Base-by-base conservation (phyloP, 2,113 vertebrate genomes). In the Diadophis punctatus region DNA sequence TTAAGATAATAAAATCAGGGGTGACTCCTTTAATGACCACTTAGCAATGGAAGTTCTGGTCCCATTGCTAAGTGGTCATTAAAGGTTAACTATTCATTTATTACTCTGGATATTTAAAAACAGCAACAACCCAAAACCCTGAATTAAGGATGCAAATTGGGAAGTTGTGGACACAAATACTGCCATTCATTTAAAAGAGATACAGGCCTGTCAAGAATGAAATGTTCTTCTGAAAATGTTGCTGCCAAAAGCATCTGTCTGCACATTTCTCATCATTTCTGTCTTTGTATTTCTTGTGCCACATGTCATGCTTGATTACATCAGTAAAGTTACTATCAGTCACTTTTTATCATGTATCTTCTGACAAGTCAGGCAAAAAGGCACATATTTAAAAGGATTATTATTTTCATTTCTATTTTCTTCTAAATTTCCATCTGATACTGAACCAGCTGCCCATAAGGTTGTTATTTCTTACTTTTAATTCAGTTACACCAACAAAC, bases 281-380 rank as follows among this genome's bases (percentile, higher is more conserved):
- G 58, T 92, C 68, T 86, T 92, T 93, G 18, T 68, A 23, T 23
- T 43, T 1, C 90, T 87, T 16, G 0, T 63, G 68, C 91, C 89
- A 60, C 84, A 22, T 11, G 90, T 94, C 60, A 0, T 5, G 34
- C 87, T 53, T 91, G 58, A 92, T 95, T 90, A n/a, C 80, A 92
- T 90, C 60, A 94, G 90, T 93, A 93, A 88, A 93, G 95, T 93
- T 93, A 93, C 88, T 0, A 92, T 90, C 92, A 88, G 89, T 91
- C 92, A 93, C 2, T 85, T 92, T 0, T 0, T 0, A 88, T 1
- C 0, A 0, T 4, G 51, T 60, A 49, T 91, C 91, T 95, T 60
- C 88, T 4, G 89, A 88, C 90, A 91, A 88, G 85, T 94, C 92
- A 0, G 3, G 94, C 91, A 85, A 88, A 60, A 89, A 87, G 91